phyloP scores from a whole-genome alignment of 1,140 invertebrate species.

The Paracyclopina nana region DNA sequence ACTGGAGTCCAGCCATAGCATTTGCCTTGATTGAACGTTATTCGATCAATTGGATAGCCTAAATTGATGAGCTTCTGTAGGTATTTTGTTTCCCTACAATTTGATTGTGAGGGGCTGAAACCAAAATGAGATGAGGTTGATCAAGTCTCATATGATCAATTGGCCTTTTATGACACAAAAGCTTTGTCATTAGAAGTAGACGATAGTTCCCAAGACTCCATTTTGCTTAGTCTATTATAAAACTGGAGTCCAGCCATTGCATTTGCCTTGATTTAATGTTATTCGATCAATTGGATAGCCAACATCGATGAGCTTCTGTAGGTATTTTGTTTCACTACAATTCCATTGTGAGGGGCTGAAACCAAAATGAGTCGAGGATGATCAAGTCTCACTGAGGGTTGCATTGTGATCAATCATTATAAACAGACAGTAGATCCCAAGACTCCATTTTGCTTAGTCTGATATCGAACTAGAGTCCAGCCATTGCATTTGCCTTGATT shows the following conservation, averaged over 20 bases:
- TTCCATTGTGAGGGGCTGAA: not conserved
- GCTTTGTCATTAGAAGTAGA: not conserved
- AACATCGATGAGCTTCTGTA: constrained; percentile 1
- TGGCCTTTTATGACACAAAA: too few species aligned
- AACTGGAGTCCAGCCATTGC: not conserved
- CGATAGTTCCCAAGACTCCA: not conserved
- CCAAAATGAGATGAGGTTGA: not conserved
- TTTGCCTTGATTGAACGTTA: not conserved
- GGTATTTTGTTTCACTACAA: not conserved
- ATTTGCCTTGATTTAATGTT: constrained; percentile 10
- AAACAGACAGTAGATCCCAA: not conserved
- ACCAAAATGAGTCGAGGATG: not conserved
- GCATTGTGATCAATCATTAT: not conserved
- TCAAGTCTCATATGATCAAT: not conserved
- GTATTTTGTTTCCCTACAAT: not conserved
- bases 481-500: not conserved
- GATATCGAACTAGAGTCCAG: not conserved
- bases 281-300: constrained; percentile 10
- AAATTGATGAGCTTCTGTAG: not conserved
- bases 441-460: not conserved
- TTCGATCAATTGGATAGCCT: too few species aligned
- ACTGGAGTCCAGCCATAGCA: not conserved
- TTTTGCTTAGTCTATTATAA: not conserved
- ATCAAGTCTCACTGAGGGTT: not conserved
- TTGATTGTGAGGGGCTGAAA: not conserved